These are phyloP conservation scores for Typhlichthys subterraneus DNA, from an alignment of 2,797 vertebrate species.

Conservation along the genomic window DNA sequence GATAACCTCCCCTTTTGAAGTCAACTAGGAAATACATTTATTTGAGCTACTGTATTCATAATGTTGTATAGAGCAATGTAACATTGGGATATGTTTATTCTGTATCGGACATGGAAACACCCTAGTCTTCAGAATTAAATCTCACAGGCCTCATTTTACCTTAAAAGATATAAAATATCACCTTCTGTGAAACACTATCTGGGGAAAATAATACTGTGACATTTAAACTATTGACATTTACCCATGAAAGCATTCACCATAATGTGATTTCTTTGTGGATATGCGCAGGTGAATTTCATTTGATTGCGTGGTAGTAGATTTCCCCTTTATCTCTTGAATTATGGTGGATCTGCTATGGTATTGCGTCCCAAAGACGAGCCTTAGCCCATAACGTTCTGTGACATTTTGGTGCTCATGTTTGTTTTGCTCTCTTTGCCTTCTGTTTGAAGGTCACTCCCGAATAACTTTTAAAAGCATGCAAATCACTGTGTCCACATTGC, in stretches of 20 bases:
- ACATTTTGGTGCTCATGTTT: slow-evolving; percentile 79
- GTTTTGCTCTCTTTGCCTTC: slow-evolving; percentile 65
- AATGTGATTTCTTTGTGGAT: slow-evolving; percentile 30
- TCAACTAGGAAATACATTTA: too few species aligned
- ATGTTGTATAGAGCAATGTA: too few species aligned
- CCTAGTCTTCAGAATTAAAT: too few species aligned
- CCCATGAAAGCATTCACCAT: slow-evolving; percentile 20
- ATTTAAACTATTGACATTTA: slow-evolving; percentile 51
- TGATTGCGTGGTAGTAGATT: slow-evolving; percentile 55
- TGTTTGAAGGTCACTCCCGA: slow-evolving; percentile 80
- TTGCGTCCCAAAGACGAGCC: slow-evolving; percentile 52
- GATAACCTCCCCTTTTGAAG: too few species aligned
- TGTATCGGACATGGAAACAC: too few species aligned
- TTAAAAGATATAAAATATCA: background rate
- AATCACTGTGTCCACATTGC: slow-evolving; percentile 65
- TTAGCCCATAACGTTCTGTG: slow-evolving; percentile 67
- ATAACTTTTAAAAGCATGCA: slow-evolving; percentile 77
- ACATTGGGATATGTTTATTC: too few species aligned
- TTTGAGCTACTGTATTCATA: too few species aligned
- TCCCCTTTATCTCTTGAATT: slow-evolving; percentile 53
- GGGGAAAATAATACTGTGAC: slow-evolving; percentile 42
- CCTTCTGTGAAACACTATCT: background rate
- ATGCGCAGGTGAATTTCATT: slow-evolving; percentile 38
- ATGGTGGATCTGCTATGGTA: slow-evolving; percentile 57
- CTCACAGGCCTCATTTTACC: too few species aligned